These are phyloP conservation scores for Ochropleura leucogaster DNA, from an alignment of 2,888 invertebrate genomes.

Conservation along the genomic window DNA sequence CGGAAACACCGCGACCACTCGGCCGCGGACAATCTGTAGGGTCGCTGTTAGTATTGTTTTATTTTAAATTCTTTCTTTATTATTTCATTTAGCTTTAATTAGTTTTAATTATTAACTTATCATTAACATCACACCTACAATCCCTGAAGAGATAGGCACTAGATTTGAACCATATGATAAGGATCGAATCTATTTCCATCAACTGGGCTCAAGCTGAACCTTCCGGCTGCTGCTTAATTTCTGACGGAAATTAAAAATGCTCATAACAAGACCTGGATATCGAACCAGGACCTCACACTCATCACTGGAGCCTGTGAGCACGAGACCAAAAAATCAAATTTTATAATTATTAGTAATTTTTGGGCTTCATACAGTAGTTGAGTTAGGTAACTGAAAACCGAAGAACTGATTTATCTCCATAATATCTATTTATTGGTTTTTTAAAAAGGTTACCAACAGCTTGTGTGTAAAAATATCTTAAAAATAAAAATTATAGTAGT, in stretches of 20 bases:
- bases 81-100: not conserved
- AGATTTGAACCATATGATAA: not conserved
- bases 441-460: too few relatives aligned
- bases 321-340: not conserved
- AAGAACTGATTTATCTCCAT: not conserved
- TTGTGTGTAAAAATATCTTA: too few relatives aligned
- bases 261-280: not conserved
- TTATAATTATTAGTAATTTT: not conserved
- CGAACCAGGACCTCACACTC: not conserved
- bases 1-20: constrained; percentile 87
- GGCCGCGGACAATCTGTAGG: constrained; percentile 71
- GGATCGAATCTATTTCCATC: not conserved
- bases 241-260: not conserved
- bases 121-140: not conserved
- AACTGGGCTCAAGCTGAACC: not conserved
- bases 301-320: not conserved
- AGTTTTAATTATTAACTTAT: too few relatives aligned
- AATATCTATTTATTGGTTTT: too few relatives aligned
- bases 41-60: constrained; percentile 33
- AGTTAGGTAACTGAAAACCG: not conserved
- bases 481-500: too few relatives aligned
- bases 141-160: not conserved
- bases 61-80: not conserved
- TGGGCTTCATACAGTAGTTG: not conserved
- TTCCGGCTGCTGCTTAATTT: not conserved